Evolutionary conservation across 2,797 vertebrate genomes (phyloP).

Genomic region (Megaceryle alcyon): DNA sequence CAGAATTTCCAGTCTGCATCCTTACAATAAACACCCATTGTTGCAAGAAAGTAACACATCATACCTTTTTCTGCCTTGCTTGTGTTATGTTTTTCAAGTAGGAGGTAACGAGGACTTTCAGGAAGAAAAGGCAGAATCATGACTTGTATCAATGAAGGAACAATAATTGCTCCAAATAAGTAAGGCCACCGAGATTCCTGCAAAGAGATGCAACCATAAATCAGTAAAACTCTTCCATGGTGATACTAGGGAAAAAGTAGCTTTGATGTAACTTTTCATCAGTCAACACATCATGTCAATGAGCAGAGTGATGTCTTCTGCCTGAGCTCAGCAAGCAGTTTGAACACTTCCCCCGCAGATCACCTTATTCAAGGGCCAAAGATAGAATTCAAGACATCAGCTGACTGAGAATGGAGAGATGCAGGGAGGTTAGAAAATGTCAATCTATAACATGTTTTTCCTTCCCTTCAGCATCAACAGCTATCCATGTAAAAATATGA

Average conservation of each 20-base stretch:
- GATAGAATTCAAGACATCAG: not conserved
- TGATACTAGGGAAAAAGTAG: not conserved
- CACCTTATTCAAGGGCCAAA: not conserved
- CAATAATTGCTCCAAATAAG: constrained; percentile 85
- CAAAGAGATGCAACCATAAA: not conserved
- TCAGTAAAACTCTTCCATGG: not conserved
- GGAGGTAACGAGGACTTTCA: constrained; percentile 91
- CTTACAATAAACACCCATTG: not conserved
- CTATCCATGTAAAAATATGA: not conserved
- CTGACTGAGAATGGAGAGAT: not conserved
- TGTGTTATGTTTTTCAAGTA: constrained; percentile 87
- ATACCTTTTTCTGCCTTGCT: constrained; percentile 88
- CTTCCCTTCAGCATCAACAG: not conserved
- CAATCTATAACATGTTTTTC: not conserved
- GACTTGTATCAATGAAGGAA: constrained; percentile 87
- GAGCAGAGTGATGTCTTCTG: not conserved
- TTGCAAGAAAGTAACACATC: not conserved
- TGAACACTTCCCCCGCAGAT: not conserved
- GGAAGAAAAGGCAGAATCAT: constrained; percentile 90
- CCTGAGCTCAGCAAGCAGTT: not conserved
- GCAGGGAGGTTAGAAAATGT: not conserved
- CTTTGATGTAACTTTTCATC: not conserved
- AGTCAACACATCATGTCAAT: not conserved
- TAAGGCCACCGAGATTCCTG: constrained; percentile 90
- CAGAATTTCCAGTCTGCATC: not conserved